Evolutionary conservation across 1,140 invertebrate species (phyloP).

Genomic region (Nymphalis io): DNA sequence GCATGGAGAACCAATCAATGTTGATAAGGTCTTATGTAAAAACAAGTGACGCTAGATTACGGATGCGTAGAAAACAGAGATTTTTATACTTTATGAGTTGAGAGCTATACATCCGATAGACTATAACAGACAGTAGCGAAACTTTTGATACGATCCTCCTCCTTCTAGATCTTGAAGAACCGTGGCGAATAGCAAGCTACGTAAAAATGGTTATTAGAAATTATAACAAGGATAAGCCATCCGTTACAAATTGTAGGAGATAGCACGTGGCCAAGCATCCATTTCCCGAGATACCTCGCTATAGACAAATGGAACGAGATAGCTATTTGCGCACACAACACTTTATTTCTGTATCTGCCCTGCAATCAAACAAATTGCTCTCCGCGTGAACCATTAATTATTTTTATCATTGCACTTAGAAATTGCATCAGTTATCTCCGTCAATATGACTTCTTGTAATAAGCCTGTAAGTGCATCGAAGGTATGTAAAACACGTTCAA

Average conservation of each 20-base stretch:
- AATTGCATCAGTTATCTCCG: constrained; percentile 42
- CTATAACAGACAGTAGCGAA: no score
- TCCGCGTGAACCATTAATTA: constrained; percentile 52
- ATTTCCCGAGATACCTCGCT: constrained; percentile 50
- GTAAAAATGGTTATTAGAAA: background rate
- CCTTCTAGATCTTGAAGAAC: no score
- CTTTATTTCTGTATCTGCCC: constrained; percentile 49
- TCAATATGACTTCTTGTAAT: constrained; percentile 35
- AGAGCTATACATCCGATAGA: no score
- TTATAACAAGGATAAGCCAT: constrained; percentile 4
- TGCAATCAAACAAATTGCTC: constrained; percentile 46
- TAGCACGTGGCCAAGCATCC: constrained; percentile 45
- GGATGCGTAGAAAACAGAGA: no score
- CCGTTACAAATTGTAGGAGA: constrained; percentile 38
- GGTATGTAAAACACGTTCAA: background rate
- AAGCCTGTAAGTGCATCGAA: constrained; percentile 2
- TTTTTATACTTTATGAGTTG: no score
- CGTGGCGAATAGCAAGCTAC: no score
- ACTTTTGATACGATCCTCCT: no score
- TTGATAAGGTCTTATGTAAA: no score
- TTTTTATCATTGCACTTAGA: constrained; percentile 48
- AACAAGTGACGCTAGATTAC: no score
- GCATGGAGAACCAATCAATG: no score
- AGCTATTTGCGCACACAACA: constrained; percentile 44
- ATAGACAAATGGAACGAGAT: constrained; percentile 59